These are phyloP conservation scores for Nemotelus pantherinus DNA, from an alignment of 2,888 invertebrate genomes.

Conservation along the genomic window DNA sequence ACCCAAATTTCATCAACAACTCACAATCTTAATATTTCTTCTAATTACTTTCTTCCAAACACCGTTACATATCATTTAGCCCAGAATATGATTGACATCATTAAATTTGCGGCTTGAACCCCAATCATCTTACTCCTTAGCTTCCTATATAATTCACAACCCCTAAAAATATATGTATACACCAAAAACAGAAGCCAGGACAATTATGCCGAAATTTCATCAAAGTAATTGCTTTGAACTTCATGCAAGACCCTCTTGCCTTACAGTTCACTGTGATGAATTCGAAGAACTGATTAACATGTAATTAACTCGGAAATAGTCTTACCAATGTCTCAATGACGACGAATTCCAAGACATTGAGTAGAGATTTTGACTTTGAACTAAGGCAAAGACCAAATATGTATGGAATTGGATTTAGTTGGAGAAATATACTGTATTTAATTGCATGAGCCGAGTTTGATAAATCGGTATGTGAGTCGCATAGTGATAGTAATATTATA, in stretches of 20 bases:
- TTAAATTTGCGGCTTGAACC: neutral
- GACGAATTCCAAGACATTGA: no score
- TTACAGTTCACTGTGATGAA: conserved; percentile 8
- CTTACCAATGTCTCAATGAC: conserved; percentile 26
- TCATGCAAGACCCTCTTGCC: neutral
- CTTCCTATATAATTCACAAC: conserved; percentile 7
- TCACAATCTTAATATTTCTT: no score
- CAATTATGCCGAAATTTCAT: conserved; percentile 36
- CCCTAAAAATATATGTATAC: conserved; percentile 4
- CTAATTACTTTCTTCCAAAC: no score
- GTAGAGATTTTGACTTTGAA: no score
- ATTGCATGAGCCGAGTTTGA: no score
- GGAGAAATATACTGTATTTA: no score
- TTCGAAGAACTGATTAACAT: conserved; percentile 39
- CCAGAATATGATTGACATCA: neutral
- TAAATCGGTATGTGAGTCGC: no score
- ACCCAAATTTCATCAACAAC: no score
- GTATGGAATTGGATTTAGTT: no score
- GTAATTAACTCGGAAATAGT: conserved; percentile 42
- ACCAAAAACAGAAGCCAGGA: conserved; percentile 12
- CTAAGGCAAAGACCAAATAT: no score
- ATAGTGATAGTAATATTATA: no score
- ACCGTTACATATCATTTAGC: no score
- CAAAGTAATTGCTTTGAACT: conserved; percentile 38
- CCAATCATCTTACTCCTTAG: conserved; percentile 6